phyloP scores from a whole-genome alignment of 2,888 invertebrate species.

The Eupithecia pulchellata region DNA sequence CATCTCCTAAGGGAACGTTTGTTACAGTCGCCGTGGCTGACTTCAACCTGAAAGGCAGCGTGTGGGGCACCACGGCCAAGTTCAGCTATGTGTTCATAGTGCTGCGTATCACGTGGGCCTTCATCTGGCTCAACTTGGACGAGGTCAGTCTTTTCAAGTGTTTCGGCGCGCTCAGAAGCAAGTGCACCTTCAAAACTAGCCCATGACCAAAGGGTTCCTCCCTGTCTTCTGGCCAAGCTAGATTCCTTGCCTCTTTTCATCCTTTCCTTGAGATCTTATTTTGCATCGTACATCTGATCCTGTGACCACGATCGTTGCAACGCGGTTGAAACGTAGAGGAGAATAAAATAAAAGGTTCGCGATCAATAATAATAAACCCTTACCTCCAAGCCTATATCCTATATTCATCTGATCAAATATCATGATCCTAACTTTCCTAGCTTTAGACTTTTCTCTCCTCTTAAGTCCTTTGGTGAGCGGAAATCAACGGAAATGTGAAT shows the following conservation, averaged over 20 bases:
- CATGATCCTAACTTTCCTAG: neutral
- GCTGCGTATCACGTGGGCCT: slow-evolving; percentile 61
- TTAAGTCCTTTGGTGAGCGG: neutral
- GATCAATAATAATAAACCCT: no score
- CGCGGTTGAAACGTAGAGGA: no score
- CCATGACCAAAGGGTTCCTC: no score
- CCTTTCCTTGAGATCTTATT: neutral
- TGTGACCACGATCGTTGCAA: no score
- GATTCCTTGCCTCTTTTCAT: neutral
- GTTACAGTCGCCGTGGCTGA: slow-evolving; percentile 60
- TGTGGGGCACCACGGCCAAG: slow-evolving; percentile 65
- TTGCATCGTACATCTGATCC: no score
- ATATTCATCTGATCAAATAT: neutral
- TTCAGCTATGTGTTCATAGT: slow-evolving; percentile 66
- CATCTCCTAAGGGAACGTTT: neutral
- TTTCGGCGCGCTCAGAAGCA: no score
- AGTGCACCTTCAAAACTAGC: no score
- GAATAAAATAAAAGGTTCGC: no score
- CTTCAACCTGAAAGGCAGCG: slow-evolving; percentile 63
- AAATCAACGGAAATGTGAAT: neutral
- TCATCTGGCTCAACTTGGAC: slow-evolving; percentile 60
- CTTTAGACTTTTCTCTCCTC: neutral
- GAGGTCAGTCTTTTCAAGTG: slow-evolving; percentile 43
- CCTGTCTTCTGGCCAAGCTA: no score
- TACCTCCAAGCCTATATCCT: no score